Evolutionary conservation across 2,888 invertebrate species (phyloP), one percentile per base, ranked within the genome.

Genomic region (Diploptera punctata): DNA sequence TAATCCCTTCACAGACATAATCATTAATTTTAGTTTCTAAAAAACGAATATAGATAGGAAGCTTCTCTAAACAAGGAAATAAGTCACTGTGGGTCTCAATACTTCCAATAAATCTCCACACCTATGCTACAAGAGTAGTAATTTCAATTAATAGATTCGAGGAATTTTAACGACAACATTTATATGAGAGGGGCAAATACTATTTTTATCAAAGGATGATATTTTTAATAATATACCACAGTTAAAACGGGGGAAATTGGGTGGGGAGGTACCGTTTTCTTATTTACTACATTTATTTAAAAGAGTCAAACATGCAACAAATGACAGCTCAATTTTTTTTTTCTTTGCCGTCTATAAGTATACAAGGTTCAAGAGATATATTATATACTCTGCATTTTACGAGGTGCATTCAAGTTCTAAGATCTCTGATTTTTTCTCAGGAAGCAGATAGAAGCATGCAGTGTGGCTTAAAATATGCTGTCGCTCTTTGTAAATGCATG

Each of bases 241-340:
- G 49, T 60, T 68, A 75, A n/a, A 38, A 49, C 61, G 69, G 62
- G 54, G 68, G 19, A 67, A 29, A 70, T 10, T 26, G 60, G n/a
- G 70, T 18, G 31, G 68, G 44, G 61, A 62, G 68, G 43, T 68
- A 54, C n/a, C 21, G 57, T 60, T 57, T 68, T 72, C 67, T 67
- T 73, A 65, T 61, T n/a, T 60, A 67, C 72, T 75, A 75, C 74
- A 73, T 70, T 70, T 67, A 73, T 73, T 72, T 67, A 65, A 73
- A 71, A 72, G 71, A 74, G 70, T 74, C 68, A 75, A 75, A 75
- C 75, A 75, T 75, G 75, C 75, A 75, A 75, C 75, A 75, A 75
- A 71, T 65, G 73, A 73, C 71, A 69, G 75, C 60, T 19, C 43
- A 68, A n/a, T n/a, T n/a, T n/a, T n/a, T n/a, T n/a, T n/a, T n/a